Base-by-base conservation (phyloP, 2,888 invertebrate species). In the Luperina testacea region DNA sequence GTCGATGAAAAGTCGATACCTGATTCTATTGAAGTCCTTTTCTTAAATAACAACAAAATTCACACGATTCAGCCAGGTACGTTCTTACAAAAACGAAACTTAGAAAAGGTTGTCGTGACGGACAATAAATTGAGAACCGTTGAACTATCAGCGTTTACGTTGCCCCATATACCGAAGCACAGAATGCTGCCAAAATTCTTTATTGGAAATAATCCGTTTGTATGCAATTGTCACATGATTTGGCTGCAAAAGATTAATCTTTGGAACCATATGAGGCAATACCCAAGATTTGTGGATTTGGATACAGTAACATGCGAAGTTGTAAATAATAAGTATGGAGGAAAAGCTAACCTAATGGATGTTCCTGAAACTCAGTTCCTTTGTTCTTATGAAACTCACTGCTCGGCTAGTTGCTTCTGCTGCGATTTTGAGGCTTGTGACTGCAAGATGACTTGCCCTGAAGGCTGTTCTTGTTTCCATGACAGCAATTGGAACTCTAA, bases 361-460 rank as follows among this genome's bases (percentile, higher is more conserved):
- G 97, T 98, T 89, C 97, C 97, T 89, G 97, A 98, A 82, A 98
- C 98, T 88, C 98, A 98, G 93, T 98, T 98, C 93, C 97, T 98
- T 89, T 98, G 98, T 93, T 97, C 97, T 24, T 98, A 98, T 95
- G 98, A 98, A 92, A 97, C 98, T 73, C 98, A 98, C 93, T 99
- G 99, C 94, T 98, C 98, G 91, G 98, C 98, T 24, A 97, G 98
- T 84, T 99, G 99, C 93, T 98, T 98, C 92, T 99, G 99, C 94
- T 99, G 99, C 93, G 98, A 98, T 90, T 99, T 98, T 95, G 98
- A 98, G 93, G 98, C 98, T 65, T 99, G 99, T 93, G 99, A 99
- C 94, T 99, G 99, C 94, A 98, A 98, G 96, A 98, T 98, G 98
- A 98, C 98, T 64, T 99, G 99, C 90, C 99, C 99, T 24, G 97